Evolutionary conservation across 2,797 vertebrate genomes (phyloP).

Genomic region (Spinus olivaceus): DNA sequence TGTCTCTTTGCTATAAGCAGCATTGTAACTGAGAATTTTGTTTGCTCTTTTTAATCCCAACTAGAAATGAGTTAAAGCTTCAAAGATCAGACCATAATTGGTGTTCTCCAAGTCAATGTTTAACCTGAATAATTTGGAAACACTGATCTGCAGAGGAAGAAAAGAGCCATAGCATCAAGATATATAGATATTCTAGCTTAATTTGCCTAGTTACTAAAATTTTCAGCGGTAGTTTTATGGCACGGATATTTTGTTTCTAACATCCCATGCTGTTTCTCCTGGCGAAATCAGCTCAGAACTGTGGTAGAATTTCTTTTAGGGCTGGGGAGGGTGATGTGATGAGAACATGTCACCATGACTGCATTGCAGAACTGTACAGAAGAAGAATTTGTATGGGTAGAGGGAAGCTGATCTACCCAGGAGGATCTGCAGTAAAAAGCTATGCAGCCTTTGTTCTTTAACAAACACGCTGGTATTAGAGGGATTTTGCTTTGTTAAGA

Average conservation of each 20-base stretch:
- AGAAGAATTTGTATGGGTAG: not conserved
- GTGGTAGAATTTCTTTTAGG: conserved; percentile 14
- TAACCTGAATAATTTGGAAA: not conserved
- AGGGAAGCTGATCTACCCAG: not conserved
- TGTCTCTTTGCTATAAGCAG: not conserved
- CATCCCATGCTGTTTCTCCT: not conserved
- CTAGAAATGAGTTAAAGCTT: not conserved
- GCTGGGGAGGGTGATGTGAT: not conserved
- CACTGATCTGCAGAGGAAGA: not conserved
- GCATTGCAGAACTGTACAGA: conserved; percentile 5
- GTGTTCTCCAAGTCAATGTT: not conserved
- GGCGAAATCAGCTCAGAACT: not conserved
- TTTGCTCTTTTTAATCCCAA: not conserved
- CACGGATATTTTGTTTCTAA: not conserved
- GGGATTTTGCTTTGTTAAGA: not conserved
- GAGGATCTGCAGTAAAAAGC: not conserved
- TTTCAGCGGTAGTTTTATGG: not conserved
- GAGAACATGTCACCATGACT: not conserved
- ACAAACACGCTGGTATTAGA: not conserved
- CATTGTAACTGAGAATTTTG: not conserved
- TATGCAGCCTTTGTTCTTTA: not conserved
- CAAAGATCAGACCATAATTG: not conserved
- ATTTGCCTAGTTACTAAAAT: not conserved
- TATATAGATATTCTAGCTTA: not conserved
- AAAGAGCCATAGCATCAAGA: not conserved